Evolutionary conservation across 2,888 invertebrate species (phyloP).

Genomic region (Mayetiola destructor): DNA sequence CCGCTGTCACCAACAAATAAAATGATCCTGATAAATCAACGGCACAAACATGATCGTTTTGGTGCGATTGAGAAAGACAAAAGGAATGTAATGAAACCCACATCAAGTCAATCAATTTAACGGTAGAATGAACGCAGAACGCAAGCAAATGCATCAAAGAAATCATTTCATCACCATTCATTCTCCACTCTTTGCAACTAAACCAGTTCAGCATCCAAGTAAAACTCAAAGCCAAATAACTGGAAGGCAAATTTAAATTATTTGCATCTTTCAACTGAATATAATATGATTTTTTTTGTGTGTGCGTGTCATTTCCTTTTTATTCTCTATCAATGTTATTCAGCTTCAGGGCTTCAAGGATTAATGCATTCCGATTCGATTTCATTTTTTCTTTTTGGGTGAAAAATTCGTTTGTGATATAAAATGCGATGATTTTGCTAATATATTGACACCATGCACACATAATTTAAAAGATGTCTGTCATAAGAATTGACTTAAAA

Average conservation of each 20-base stretch:
- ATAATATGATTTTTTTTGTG: conserved; percentile 8
- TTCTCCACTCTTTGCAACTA: no score
- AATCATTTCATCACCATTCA: no score
- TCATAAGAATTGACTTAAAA: not conserved
- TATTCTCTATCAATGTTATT: not conserved
- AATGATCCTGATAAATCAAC: conserved; percentile 36
- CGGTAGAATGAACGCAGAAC: not conserved
- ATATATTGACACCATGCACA: not conserved
- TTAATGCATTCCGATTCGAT: not conserved
- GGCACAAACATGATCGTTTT: conserved; percentile 29
- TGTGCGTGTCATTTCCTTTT: conserved; percentile 12
- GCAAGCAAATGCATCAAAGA: not conserved
- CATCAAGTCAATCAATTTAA: conserved; percentile 8
- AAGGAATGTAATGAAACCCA: conserved; percentile 1
- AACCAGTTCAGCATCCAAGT: not conserved
- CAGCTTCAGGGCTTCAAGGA: not conserved
- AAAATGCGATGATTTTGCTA: not conserved
- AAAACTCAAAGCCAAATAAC: conserved; percentile 5
- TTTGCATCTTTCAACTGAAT: no score
- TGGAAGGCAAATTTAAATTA: conserved; percentile 5
- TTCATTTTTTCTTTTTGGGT: not conserved
- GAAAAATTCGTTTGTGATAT: not conserved
- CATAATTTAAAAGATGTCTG: not conserved
- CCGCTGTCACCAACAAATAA: conserved; percentile 22
- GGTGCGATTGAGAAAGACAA: not conserved